Conservation (phyloP, 2,888 invertebrate genomes). For the Orthonychiurus folsomi region DNA sequence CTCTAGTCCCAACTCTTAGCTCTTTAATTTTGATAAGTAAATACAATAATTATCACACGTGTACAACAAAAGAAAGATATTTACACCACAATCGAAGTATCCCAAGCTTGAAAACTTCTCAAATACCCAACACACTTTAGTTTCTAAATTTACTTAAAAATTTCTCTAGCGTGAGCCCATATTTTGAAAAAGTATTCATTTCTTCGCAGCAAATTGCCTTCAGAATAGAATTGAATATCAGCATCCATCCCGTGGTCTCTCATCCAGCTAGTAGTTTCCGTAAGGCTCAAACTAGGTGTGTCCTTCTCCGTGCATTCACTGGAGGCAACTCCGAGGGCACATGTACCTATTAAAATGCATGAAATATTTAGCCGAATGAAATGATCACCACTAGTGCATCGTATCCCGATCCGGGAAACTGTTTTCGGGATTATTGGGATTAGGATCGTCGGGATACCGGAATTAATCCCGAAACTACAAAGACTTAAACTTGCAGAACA, state of each 20-base stretch:
- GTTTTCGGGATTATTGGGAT: no score
- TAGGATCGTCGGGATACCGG: no score
- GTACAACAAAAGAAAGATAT: no score
- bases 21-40: no score
- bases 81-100: no score
- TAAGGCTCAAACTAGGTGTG: constrained; percentile 63
- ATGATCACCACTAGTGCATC: not conserved
- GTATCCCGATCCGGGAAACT: no score
- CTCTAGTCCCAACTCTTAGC: no score
- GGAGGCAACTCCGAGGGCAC: not conserved
- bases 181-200: constrained; percentile 95
- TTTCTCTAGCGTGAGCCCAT: constrained; percentile 76
- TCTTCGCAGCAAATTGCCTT: constrained; percentile 68
- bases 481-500: no score
- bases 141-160: constrained; percentile 64
- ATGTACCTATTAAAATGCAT: not conserved
- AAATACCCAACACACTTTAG: no score
- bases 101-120: no score
- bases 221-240: constrained; percentile 81
- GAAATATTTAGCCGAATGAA: not conserved
- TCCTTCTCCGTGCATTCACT: constrained; percentile 46
- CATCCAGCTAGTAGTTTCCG: constrained; percentile 90
- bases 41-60: no score
- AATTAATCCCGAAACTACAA: no score
- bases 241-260: constrained; percentile 89